A percentile compares a stretch with the other conserved stretches of the same genome.
Evolutionary conservation across 2,888 invertebrate genomes (phyloP).

Genomic region (Euzophera pinguis): DNA sequence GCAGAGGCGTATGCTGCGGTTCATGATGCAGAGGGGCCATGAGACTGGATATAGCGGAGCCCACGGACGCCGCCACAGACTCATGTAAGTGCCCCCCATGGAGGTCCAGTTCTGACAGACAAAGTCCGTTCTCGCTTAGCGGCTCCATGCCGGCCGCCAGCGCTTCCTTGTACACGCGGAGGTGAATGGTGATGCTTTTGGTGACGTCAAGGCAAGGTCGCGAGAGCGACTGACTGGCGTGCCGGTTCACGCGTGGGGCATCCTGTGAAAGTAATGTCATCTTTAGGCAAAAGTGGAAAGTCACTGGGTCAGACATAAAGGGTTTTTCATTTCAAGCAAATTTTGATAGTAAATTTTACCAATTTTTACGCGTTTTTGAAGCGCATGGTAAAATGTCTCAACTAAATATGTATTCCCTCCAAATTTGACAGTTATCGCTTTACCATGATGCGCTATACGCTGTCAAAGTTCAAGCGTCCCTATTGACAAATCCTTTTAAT

Average conservation of each 20-base stretch:
- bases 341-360: too few relatives aligned
- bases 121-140: slow-evolving; percentile 84
- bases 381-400: too few relatives aligned
- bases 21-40: slow-evolving; percentile 79
- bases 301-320: too few relatives aligned
- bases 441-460: too few relatives aligned
- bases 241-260: neutral
- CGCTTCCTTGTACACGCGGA: slow-evolving; percentile 79
- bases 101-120: slow-evolving; percentile 85
- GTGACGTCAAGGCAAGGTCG: slow-evolving; percentile 35
- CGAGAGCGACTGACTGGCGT: slow-evolving; percentile 24
- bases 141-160: slow-evolving; percentile 85
- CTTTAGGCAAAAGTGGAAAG: too few relatives aligned
- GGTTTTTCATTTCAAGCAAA: too few relatives aligned
- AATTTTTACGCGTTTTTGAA: too few relatives aligned
- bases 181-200: slow-evolving; percentile 71
- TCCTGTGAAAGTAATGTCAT: neutral
- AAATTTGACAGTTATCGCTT: too few relatives aligned
- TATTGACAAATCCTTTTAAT: too few relatives aligned
- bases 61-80: slow-evolving; percentile 74
- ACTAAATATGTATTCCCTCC: too few relatives aligned
- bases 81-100: slow-evolving; percentile 75
- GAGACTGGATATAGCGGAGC: slow-evolving; percentile 76
- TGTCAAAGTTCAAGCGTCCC: too few relatives aligned
- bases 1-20: slow-evolving; percentile 79